Evolutionary conservation across 1,140 invertebrate genomes (phyloP), one percentile per base, ranked within the genome.

Genomic region (Monomorium pharaonis): DNA sequence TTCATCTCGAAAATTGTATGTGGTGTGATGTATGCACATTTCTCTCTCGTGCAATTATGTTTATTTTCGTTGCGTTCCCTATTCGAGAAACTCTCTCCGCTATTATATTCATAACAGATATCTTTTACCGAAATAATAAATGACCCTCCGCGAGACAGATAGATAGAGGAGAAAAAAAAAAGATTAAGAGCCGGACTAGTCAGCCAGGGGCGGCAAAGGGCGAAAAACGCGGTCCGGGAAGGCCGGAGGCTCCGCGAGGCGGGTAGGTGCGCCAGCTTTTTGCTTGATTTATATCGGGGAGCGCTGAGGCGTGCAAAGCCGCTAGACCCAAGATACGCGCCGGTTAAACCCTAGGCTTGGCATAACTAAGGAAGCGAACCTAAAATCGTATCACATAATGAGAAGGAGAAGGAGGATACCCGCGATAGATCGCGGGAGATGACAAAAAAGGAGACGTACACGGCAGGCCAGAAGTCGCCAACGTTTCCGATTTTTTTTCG

Each of bases 91-190:
- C 56, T 37, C 18, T 37, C 18, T 30, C 27, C 75, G 67, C 69
- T 54, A 88, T 90, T 85, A 87, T 86, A 87, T 78, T 91, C 77
- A 87, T 87, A 86, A 85, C 87, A 87, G 87, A 89, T 89, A 91
- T 89, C 78, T 87, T n/a, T 89, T 37, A 56, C 67, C 85, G 62
- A 83, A 87, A 87, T 87, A 85, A 87, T 72, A 84, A 90, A 90
- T 86, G 84, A 87, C 80, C 69, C 21, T 62, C 37, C 21, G 47
- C 44, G 44, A 42, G 74, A 65, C 27, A 81, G 60, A 88, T 18
- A 47, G 21, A 78, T 51, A 0, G 33, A 21, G 27, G n/a, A n/a
- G n/a, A n/a, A n/a, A 78, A 51, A 37, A 44, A 72, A 58, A 63
- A 30, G 33, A 27, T 51, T 21, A 24, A 44, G 16, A 70, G 30